A percentile compares a stretch with the other conserved stretches of the same genome.
phyloP scores from a whole-genome alignment of 2,797 vertebrate species.

The Molossus alvarezi region DNA sequence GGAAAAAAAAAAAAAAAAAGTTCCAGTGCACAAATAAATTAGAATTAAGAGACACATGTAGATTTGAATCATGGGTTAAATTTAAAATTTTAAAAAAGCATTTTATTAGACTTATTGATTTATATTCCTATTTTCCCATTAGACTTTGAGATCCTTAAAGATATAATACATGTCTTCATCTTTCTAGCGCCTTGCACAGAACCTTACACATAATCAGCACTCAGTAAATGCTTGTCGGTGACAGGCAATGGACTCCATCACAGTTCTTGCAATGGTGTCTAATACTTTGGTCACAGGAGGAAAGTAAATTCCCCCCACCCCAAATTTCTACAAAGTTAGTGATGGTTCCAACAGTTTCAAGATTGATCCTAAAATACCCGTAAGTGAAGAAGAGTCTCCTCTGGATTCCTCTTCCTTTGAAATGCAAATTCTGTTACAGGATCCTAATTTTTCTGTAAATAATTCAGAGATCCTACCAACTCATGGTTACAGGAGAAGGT shows the following conservation, averaged over 20 bases:
- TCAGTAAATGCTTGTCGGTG: neutral
- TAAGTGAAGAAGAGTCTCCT: conserved; percentile 57
- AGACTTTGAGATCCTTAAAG: neutral
- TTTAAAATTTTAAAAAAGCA: neutral
- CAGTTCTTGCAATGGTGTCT: neutral
- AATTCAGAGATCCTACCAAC: conserved; percentile 85
- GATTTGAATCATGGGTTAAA: conserved; percentile 62
- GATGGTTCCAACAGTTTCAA: neutral
- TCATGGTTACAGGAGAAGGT: conserved; percentile 62
- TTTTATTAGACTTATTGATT: conserved; percentile 36
- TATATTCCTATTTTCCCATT: neutral
- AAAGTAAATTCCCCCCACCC: neutral
- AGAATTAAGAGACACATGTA: neutral
- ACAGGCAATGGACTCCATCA: neutral
- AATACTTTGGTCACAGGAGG: neutral
- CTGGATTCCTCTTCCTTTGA: conserved; percentile 64
- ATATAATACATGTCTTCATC: neutral
- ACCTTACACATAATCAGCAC: neutral
- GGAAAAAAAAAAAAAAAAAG: conserved; percentile 10
- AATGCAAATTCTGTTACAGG: conserved; percentile 82
- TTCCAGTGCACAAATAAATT: conserved; percentile 43
- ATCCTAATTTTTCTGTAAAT: conserved; percentile 87
- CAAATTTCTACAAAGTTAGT: conserved; percentile 58
- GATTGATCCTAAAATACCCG: conserved; percentile 65
- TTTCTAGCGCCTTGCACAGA: neutral